A percentile compares a stretch with the other conserved stretches of the same genome.
These are phyloP conservation scores for Unio delphinus DNA, from an alignment of 2,888 invertebrate genomes.

Conservation along the genomic window DNA sequence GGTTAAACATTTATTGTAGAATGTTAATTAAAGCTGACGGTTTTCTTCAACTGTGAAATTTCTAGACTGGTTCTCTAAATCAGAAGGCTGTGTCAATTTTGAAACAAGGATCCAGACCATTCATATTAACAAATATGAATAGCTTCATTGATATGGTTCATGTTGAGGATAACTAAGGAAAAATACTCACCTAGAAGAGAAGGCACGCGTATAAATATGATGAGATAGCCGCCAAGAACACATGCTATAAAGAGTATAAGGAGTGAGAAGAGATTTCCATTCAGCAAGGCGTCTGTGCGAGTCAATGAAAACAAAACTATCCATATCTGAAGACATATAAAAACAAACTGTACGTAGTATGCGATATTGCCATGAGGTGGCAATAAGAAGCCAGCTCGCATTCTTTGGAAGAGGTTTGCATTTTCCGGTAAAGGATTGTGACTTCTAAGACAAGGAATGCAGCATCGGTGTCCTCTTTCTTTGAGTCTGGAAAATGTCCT, in stretches of 20 bases:
- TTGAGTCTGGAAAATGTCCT: slow-evolving; percentile 4
- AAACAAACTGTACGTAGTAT: slow-evolving; percentile 32
- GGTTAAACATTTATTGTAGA: no score
- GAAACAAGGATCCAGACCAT: no score
- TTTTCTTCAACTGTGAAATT: no score
- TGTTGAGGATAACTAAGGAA: no score
- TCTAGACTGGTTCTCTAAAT: no score
- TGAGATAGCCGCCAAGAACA: slow-evolving; percentile 48
- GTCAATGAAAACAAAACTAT: slow-evolving; percentile 41
- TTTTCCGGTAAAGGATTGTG: slow-evolving; percentile 46
- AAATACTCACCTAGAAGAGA: slow-evolving; percentile 48
- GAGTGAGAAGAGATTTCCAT: slow-evolving; percentile 56
- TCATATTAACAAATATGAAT: no score
- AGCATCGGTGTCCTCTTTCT: slow-evolving; percentile 17
- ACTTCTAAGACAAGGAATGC: slow-evolving; percentile 39
- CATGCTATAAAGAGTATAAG: slow-evolving; percentile 49
- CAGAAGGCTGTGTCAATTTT: no score
- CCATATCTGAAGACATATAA: slow-evolving; percentile 47
- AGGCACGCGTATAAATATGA: slow-evolving; percentile 46
- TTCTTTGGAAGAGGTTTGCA: slow-evolving; percentile 24
- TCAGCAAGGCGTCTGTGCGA: slow-evolving; percentile 47
- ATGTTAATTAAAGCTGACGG: no score
- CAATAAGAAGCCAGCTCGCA: slow-evolving; percentile 40
- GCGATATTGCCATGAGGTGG: slow-evolving; percentile 55
- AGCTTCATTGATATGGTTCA: no score